phyloP scores from a whole-genome alignment of 2,888 invertebrate genomes.

The Hololepta plana region DNA sequence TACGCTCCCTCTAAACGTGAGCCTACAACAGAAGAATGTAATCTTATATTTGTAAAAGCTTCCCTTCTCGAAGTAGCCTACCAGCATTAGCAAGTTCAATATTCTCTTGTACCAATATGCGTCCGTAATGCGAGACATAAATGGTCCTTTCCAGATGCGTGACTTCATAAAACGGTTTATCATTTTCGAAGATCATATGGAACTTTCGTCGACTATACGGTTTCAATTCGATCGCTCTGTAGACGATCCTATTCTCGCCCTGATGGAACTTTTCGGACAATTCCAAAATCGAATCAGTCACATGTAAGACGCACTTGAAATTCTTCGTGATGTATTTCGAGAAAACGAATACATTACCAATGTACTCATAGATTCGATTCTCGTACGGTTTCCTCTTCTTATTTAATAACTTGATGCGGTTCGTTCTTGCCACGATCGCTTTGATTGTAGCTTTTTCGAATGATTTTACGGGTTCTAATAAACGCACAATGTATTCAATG shows the following conservation, averaged over 20 bases:
- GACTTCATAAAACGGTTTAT: conserved; percentile 11
- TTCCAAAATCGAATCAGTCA: too few relatives aligned
- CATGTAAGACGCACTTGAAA: too few relatives aligned
- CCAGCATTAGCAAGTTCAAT: conserved; percentile 13
- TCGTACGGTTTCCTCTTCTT: too few relatives aligned
- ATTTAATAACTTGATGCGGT: too few relatives aligned
- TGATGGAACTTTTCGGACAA: too few relatives aligned
- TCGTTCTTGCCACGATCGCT: conserved; percentile 2
- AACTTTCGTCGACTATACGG: conserved; percentile 7
- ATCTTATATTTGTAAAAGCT: conserved; percentile 4
- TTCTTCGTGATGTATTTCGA: too few relatives aligned
- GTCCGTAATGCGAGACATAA: conserved; percentile 15
- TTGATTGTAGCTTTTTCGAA: conserved; percentile 5
- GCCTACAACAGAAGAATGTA: conserved; percentile 13
- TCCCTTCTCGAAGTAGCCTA: too few relatives aligned
- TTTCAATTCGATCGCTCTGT: too few relatives aligned
- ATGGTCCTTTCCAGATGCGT: conserved; percentile 12
- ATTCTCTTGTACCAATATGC: conserved; percentile 13
- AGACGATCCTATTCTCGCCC: too few relatives aligned
- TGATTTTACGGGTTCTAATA: conserved; percentile 4
- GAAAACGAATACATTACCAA: conserved; percentile 11
- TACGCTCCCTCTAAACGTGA: conserved; percentile 11
- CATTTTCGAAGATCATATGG: conserved; percentile 10
- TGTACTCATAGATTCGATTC: too few relatives aligned
- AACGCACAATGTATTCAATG: conserved; percentile 4